Percentiles rank a stretch among this genome's conserved stretches.
Evolutionary conservation across 2,797 vertebrate species (phyloP).

Genomic region (Paratrypauchen microcephalus): DNA sequence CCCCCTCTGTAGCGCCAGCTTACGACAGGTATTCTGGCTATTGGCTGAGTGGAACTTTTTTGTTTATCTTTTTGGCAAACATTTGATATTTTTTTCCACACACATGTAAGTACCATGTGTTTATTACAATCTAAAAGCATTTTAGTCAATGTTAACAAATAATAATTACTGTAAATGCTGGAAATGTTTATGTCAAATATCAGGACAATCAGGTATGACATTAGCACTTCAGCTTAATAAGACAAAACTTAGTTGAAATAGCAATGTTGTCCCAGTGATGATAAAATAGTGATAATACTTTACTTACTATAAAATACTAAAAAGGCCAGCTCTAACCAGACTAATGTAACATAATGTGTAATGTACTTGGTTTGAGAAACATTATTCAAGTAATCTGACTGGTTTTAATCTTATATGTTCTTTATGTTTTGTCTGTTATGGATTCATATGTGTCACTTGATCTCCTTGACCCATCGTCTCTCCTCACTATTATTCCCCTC

Average conservation of each 20-base stretch:
- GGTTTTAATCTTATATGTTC: not conserved
- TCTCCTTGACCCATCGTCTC: not conserved
- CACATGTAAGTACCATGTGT: not conserved
- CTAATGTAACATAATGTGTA: not conserved
- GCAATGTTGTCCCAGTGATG: too few relatives aligned
- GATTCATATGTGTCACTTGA: slow-evolving; percentile 22
- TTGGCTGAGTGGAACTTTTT: not conserved
- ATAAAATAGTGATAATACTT: too few relatives aligned
- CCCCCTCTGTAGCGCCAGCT: slow-evolving; percentile 12
- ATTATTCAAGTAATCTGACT: not conserved
- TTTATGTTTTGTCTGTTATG: not conserved
- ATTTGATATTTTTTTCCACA: slow-evolving; percentile 4
- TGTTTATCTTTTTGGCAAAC: slow-evolving; percentile 2
- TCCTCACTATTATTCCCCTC: not conserved
- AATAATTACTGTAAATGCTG: too few relatives aligned
- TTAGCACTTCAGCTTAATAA: too few relatives aligned
- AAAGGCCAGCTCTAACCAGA: not conserved
- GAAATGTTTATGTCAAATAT: not conserved
- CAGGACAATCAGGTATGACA: not conserved
- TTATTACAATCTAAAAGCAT: not conserved
- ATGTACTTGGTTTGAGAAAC: too few relatives aligned
- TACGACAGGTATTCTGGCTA: not conserved
- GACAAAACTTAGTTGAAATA: too few relatives aligned
- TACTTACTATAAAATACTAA: too few relatives aligned
- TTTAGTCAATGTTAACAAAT: too few relatives aligned